These are phyloP conservation scores for Stenotaenia linearis DNA, from an alignment of 2,888 invertebrate species.

Conservation along the genomic window DNA sequence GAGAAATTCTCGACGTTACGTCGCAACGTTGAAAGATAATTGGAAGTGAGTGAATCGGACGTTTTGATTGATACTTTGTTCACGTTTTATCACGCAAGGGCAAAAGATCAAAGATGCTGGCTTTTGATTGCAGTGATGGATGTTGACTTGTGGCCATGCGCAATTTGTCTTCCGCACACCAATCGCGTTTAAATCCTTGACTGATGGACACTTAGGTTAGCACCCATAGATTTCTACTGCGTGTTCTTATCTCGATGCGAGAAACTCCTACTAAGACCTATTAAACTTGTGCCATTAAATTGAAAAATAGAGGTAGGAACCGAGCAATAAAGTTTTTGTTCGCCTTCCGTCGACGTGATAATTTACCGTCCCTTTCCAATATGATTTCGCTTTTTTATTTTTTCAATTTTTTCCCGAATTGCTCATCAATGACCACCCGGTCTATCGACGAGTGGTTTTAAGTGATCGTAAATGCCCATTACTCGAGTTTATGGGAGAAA, in stretches of 20 bases:
- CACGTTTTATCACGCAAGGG: background rate
- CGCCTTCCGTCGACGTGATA: background rate
- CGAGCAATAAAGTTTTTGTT: slow-evolving; percentile 4
- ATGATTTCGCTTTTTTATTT: background rate
- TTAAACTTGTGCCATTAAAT: slow-evolving; percentile 2
- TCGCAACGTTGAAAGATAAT: background rate
- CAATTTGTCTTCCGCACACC: background rate
- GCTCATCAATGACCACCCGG: background rate
- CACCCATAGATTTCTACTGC: background rate
- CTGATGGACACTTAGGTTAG: background rate
- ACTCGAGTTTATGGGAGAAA: background rate
- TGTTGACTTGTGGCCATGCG: background rate
- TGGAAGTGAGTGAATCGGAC: background rate
- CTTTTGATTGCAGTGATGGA: slow-evolving; percentile 11
- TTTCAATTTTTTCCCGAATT: too few species aligned
- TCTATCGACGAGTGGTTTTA: background rate
- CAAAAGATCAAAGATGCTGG: background rate
- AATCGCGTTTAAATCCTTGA: slow-evolving; percentile 5
- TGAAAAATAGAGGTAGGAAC: slow-evolving; percentile 1
- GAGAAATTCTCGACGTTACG: too few species aligned
- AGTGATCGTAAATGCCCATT: slow-evolving; percentile 10
- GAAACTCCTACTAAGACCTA: background rate
- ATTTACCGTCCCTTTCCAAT: background rate
- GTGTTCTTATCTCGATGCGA: background rate
- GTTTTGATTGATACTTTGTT: background rate